Evolutionary conservation across 92 coral and sea anemone genomes (phyloP).

Genomic region (Micromussa lordhowensis): DNA sequence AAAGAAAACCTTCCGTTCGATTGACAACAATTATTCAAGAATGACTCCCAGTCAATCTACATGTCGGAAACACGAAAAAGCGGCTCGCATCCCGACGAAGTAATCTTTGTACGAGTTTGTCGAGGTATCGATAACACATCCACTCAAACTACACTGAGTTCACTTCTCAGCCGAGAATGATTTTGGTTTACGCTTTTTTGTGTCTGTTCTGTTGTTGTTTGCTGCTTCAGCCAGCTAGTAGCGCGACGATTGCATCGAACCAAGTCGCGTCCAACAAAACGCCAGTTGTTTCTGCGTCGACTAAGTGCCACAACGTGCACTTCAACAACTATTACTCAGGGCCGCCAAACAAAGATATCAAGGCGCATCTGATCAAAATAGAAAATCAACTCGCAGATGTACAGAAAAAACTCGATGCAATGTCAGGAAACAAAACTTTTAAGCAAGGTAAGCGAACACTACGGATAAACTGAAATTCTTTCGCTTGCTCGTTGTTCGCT

Average conservation of each 20-base stretch:
- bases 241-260: not conserved
- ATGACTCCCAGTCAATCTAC: not conserved
- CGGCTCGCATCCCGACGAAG: not conserved
- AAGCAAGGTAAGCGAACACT: not conserved
- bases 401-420: constrained; percentile 12
- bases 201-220: not conserved
- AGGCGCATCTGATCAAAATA: constrained; percentile 1
- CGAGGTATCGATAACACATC: not conserved
- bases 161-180: constrained; percentile 2
- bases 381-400: not conserved
- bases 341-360: not conserved
- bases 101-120: too few relatives aligned
- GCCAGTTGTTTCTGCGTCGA: not conserved
- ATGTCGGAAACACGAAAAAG: constrained; percentile 3
- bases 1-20: not conserved
- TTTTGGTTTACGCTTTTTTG: not conserved
- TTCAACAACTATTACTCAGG: constrained; percentile 24
- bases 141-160: not conserved
- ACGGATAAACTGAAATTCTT: not conserved
- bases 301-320: constrained; percentile 5
- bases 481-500: not conserved
- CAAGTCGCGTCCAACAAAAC: not conserved
- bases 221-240: not conserved
- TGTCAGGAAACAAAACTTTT: not conserved
- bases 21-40: too few relatives aligned